Evolutionary conservation across 2,797 vertebrate genomes (phyloP).

Genomic region (Lagorchestes hirsutus): DNA sequence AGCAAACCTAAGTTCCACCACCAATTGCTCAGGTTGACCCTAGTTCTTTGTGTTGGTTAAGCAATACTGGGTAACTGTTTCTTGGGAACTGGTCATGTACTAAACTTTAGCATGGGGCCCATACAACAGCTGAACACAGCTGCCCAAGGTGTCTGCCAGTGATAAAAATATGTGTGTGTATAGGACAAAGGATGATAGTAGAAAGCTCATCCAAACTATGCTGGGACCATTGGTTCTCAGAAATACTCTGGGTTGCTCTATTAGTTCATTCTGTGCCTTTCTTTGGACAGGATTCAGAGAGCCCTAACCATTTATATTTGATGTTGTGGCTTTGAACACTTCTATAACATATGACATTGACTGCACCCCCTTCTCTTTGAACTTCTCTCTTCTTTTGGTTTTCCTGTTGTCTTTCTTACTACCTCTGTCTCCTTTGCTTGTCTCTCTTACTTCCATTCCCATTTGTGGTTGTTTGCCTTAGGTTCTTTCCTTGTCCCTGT

Average conservation of each 20-base stretch:
- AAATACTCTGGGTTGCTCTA: conserved; percentile 38
- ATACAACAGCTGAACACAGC: not conserved
- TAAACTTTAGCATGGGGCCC: conserved; percentile 47
- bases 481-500: not conserved
- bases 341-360: conserved; percentile 29
- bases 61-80: conserved; percentile 11
- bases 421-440: conserved; percentile 17
- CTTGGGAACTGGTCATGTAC: conserved; percentile 11
- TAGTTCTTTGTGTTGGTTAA: not conserved
- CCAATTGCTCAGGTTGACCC: not conserved
- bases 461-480: conserved; percentile 33
- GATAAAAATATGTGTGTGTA: conserved; percentile 71
- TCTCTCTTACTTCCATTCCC: conserved; percentile 42
- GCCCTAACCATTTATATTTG: not conserved
- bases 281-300: conserved; percentile 17
- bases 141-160: conserved; percentile 65
- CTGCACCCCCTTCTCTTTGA: conserved; percentile 36
- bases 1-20: not conserved
- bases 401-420: conserved; percentile 47
- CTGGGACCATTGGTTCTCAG: conserved; percentile 22
- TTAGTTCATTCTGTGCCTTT: not conserved
- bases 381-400: conserved; percentile 33
- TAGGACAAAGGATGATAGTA: conserved; percentile 18
- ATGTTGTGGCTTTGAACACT: not conserved
- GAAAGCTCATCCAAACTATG: conserved; percentile 41